Conservation (phyloP, 92 coral and sea anemone species). For the Palythoa grandiflora region DNA sequence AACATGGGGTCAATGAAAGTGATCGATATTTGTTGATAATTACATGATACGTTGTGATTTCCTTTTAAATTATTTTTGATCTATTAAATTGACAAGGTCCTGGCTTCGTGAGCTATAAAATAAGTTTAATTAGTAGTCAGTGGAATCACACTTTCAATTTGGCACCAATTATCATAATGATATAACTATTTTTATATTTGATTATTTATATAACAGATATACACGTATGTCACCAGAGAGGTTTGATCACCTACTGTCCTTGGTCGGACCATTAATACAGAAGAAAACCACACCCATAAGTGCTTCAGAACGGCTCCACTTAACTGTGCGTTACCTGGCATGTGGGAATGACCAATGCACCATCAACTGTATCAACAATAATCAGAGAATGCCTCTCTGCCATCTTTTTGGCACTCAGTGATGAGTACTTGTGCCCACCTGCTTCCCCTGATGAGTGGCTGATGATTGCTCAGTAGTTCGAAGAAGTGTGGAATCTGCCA, state of each 20-base stretch:
- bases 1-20: background rate
- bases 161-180: conserved; percentile 2
- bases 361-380: background rate
- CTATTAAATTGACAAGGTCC: conserved; percentile 4
- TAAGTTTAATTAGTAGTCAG: background rate
- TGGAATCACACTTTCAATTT: background rate
- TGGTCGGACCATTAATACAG: conserved; percentile 28
- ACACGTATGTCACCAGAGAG: conserved; percentile 47
- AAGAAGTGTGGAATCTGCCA: background rate
- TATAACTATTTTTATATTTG: background rate
- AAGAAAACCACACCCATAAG: conserved; percentile 28
- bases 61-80: background rate
- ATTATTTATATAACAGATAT: background rate
- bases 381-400: conserved; percentile 3
- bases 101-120: conserved; percentile 5
- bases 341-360: conserved; percentile 23
- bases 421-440: conserved; percentile 3
- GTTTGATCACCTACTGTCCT: conserved; percentile 40
- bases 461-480: conserved; percentile 2
- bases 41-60: conserved; percentile 3
- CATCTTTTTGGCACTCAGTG: background rate
- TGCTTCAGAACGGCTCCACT: conserved; percentile 37
- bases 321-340: conserved; percentile 39
- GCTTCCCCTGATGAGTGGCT: conserved; percentile 3
- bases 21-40: conserved; percentile 2